Evolutionary conservation across 1,140 invertebrate genomes (phyloP), one percentile per base, ranked within the genome.

Genomic region (Papilio polytes): DNA sequence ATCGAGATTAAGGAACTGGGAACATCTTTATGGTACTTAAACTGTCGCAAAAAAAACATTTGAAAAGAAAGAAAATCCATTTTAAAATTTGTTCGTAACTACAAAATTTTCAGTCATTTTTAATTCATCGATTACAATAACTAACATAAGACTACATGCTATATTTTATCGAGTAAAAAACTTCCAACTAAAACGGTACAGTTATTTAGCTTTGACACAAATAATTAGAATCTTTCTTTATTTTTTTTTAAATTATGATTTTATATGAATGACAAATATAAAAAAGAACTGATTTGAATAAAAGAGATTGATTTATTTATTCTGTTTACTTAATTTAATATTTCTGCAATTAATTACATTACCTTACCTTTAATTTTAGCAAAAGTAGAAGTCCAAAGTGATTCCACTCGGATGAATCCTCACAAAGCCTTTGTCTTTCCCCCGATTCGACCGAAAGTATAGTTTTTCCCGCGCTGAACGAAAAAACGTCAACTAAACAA

Each of bases 351-450:
- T 74, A 2, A 3, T 74, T 15, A 22, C 22, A 53, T 26, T 26
- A 51, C 10, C 74, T 76, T 76, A 76, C 74, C 74, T 76, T 53
- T 48, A 31, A 70, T 53, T 76, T 26, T 20, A 26, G 22, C 20
- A 51, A 46, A 76, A 76, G n/a, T 51, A 9, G 41, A 78, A 66
- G 26, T 78, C 77, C 77, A 66, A 78, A 78, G 56, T 41, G 56
- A 78, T 78, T 63, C 12, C 56, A 78, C 77, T 20, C 66, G 77
- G 77, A 63, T 63, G 77, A 78, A 56, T 26, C 48, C 13, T 36
- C 46, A 78, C 77, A 78, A 78, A 66, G 77, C 53, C 77, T 78
- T 78, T 78, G 77, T 78, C 77, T 78, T 63, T 13, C 10, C 13
- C 44, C 48, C 46, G n/a, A 56, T 18, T 2, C 9, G 46, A 63